Evolutionary conservation across 2,113 vertebrate genomes (phyloP), one percentile per base, ranked within the genome.

Genomic region (Gopherus flavomarginatus): DNA sequence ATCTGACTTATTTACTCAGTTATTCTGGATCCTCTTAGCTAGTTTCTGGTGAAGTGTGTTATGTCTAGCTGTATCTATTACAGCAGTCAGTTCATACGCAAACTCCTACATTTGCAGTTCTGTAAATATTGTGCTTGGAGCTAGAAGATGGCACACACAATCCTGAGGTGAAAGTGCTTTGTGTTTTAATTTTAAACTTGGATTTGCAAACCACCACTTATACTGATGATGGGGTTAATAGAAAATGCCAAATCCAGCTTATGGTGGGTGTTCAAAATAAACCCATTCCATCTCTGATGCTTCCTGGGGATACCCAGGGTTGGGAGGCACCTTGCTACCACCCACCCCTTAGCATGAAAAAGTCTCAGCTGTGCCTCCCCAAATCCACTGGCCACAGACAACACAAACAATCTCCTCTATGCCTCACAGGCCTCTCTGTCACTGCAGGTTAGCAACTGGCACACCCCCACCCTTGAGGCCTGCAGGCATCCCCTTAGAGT

Each of bases 21-120:
- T 27, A 27, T 0, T 92, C 27, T 31, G 9, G 24, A 0, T 22
- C 44, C 77, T 42, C 24, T 49, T 57, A 65, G 27, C 57, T 86
- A 83, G 14, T 12, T n/a, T 69, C 82, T 53, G 77, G 42, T 8
- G 4, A 9, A 1, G 12, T 72, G 80, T 86, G 17, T 57, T 26
- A 6, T 12, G 1, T 27, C 6, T 77, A 77, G 78, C 50, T 3
- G 62, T 44, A 65, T 35, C 26, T 2, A 0, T 1, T 54, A 35
- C 14, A 50, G 52, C 50, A 54, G 31, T 38, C 35, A 5, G 35
- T n/a, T 57, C 29, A 35, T 16, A 35, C 14, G 35, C 35, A 52
- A 27, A 7, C 80, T 17, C 24, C 56, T 69, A 16, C 4, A 12
- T 42, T 44, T 72, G 17, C 38, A 24, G 21, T 42, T 42, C 21